Evolutionary conservation across 2,113 vertebrate species (phyloP), one percentile per base, ranked within the genome.

Genomic region (Apeltes quadracus): DNA sequence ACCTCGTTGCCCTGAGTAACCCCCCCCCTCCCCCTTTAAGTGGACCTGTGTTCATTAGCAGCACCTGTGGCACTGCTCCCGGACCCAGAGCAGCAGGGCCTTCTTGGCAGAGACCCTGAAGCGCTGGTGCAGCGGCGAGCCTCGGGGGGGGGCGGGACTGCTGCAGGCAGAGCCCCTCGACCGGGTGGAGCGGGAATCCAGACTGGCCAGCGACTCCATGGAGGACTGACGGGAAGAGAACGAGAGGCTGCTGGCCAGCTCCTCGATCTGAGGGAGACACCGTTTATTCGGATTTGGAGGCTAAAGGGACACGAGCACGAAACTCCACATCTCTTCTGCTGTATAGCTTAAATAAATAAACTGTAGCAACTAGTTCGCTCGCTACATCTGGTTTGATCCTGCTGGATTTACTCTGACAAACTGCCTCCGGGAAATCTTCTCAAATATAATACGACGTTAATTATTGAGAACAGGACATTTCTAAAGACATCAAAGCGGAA

Each of bases 61-160:
- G 12, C 10, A 99, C 98, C 69, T 89, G 29, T 95, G 94, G 83
- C 96, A 98, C 51, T 96, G 95, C 7, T 97, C 95, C 63, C 96
- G 93, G 29, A 95, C 97, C 98, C 98, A 99, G 16, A 96, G 86
- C 55, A 99, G 78, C 61, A 99, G 95, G 32, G 95, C 94, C 75
- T 97, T 98, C 90, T 96, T 97, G 80, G 98, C 96, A 2, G 97
- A 98, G 5, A 95, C 80, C 80, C 94, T 94, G 89, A 96, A 98
- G 29, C 88, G 93, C 14, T 89, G 82, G 78, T 96, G 96, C 14
- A 94, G 88, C 15, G 93, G 95, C 2, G 95, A 94, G 44, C 84
- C 92, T 65, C 88, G 89, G 32, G 91, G 93, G 5, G 93, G 88
- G 2, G 93, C 76, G 1, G 93, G 93, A 65, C 93, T 96, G 87